Base-by-base conservation (phyloP, 2,797 vertebrate species). In the Otolemur crassicaudatus region DNA sequence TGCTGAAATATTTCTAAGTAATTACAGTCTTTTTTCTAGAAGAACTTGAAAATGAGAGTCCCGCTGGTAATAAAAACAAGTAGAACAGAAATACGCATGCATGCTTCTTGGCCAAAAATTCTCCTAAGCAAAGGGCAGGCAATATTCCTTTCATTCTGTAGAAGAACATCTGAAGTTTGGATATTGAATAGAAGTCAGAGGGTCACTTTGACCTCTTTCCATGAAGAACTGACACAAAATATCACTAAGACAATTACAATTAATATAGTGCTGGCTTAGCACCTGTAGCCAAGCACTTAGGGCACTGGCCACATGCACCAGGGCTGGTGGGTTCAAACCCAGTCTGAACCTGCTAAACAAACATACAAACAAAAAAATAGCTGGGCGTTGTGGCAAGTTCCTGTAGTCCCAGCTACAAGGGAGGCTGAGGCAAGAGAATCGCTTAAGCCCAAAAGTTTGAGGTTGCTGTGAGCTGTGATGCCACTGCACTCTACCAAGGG, bases 1-100 rank as follows among this genome's bases (percentile, higher is more conserved):
- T 85, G 87, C 53, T 61, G 85, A 93, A 29, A 83, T 97, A 80
- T 60, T 98, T 96, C 63, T 92, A 95, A 87, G 69, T 82, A 91
- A 43, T 94, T 92, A 60, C 2, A 60, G 46, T 53, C 14, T 65
- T 96, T 90, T 94, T 94, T 63, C 81, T 94, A 87, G 96, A 96
- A 61, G 73, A 95, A 96, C 58, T 97, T 80, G 56, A 92, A 97
- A 94, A 94, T 34, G 10, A 85, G 81, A 94, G 61, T 85, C 92
- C 70, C 92, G 31, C 77, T 96, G 65, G 40, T 96, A 86, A 75
- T 93, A 91, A 94, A 83, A 89, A 75, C 92, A 95, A 96, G n/a
- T 82, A 34, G 40, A 31, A 40, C 88, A 93, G 83, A 94, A 87
- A 81, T 34, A 81, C 16, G 79, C 29, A 58, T 70, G 22, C 22